These are phyloP conservation scores for Troilus luridus DNA, from an alignment of 2,888 invertebrate genomes.

Conservation along the genomic window DNA sequence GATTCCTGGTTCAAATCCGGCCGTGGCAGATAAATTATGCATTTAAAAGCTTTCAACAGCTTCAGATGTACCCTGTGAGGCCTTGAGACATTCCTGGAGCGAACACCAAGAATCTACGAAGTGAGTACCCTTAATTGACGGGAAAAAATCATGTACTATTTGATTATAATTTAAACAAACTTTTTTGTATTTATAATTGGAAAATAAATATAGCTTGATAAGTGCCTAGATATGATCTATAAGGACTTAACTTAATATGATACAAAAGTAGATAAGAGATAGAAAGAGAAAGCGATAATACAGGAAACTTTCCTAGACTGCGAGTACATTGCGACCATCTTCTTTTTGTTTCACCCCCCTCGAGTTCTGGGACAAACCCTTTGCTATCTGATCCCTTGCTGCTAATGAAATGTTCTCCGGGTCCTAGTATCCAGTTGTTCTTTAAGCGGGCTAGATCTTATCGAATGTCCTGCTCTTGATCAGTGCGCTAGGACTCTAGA, in stretches of 20 bases:
- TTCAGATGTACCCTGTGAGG: too few species aligned
- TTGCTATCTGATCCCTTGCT: conserved; percentile 8
- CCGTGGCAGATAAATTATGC: too few species aligned
- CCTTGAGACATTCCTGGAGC: too few species aligned
- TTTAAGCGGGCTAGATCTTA: not conserved
- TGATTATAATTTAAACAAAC: too few species aligned
- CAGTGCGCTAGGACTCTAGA: not conserved
- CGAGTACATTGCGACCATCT: not conserved
- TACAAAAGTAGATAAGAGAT: not conserved
- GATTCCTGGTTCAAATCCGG: too few species aligned
- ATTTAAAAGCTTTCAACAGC: too few species aligned
- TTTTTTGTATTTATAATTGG: too few species aligned
- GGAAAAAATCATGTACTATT: too few species aligned
- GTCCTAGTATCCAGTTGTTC: not conserved
- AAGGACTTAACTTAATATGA: not conserved
- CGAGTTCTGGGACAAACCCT: not conserved
- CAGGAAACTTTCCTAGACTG: not conserved
- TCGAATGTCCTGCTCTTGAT: not conserved
- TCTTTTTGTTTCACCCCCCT: not conserved
- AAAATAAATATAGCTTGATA: not conserved
- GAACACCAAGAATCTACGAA: too few species aligned
- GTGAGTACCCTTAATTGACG: too few species aligned
- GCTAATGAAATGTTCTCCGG: conserved; percentile 14
- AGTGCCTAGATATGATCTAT: not conserved
- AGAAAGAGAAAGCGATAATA: not conserved